phyloP scores from a whole-genome alignment of 1,140 invertebrate species.

The Eriosoma lanigerum region DNA sequence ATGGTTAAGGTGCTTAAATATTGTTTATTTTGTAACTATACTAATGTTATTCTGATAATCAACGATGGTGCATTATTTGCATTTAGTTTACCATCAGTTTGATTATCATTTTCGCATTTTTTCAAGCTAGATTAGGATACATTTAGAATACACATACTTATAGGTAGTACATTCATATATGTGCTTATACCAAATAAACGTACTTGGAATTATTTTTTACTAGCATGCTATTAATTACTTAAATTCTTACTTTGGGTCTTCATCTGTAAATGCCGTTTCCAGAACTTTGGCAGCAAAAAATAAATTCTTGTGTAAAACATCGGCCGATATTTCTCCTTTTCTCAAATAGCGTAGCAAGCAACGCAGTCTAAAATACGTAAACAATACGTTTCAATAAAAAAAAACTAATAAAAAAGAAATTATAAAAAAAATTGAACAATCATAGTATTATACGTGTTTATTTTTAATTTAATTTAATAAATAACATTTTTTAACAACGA shows the following conservation, averaged over 20 bases:
- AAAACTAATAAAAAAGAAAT: too few relatives aligned
- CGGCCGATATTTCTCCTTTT: slow-evolving; percentile 77
- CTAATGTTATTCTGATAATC: neutral
- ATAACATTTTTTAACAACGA: too few relatives aligned
- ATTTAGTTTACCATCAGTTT: neutral
- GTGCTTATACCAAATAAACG: neutral
- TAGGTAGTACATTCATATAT: neutral
- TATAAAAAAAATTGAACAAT: too few relatives aligned
- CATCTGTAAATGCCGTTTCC: slow-evolving; percentile 85
- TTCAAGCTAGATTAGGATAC: too few relatives aligned
- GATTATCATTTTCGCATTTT: neutral
- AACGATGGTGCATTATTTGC: slow-evolving; percentile 14
- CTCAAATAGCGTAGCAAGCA: slow-evolving; percentile 79
- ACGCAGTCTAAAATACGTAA: slow-evolving; percentile 69
- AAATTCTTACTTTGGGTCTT: slow-evolving; percentile 59
- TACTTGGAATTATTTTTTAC: neutral
- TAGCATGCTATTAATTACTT: neutral
- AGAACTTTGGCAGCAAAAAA: slow-evolving; percentile 83
- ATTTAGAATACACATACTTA: too few relatives aligned
- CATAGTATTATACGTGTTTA: too few relatives aligned
- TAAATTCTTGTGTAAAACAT: slow-evolving; percentile 80
- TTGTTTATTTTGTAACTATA: neutral
- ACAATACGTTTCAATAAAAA: too few relatives aligned
- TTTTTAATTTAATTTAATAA: too few relatives aligned
- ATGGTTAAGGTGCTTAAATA: too few relatives aligned